Evolutionary conservation across 2,888 invertebrate species (phyloP).

Genomic region (Gari tellinella): DNA sequence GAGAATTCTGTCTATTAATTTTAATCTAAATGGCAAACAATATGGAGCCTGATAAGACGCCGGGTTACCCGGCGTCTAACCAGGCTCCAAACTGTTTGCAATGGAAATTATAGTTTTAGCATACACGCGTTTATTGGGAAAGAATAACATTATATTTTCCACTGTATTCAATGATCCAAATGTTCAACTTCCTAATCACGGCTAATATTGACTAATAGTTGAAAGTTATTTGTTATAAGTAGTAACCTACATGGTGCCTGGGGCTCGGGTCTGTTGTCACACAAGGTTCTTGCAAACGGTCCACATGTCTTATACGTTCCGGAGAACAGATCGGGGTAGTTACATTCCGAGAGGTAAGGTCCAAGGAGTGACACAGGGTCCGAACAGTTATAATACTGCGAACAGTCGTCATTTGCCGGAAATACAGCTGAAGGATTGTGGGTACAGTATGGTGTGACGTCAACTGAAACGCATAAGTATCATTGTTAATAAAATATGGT

Average conservation of each 20-base stretch:
- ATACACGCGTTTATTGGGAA: too few species aligned
- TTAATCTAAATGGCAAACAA: too few species aligned
- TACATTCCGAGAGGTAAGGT: constrained; percentile 48
- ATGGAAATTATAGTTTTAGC: too few species aligned
- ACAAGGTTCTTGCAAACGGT: constrained; percentile 43
- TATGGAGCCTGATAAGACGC: too few species aligned
- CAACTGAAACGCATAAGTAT: too few species aligned
- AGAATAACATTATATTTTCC: too few species aligned
- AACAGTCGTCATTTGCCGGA: constrained; percentile 58
- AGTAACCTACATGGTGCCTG: constrained; percentile 66
- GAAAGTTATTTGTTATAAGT: not conserved
- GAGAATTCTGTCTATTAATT: too few species aligned
- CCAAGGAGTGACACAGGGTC: constrained; percentile 10
- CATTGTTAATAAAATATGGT: too few species aligned
- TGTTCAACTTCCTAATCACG: too few species aligned
- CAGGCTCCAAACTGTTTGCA: too few species aligned
- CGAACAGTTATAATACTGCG: constrained; percentile 64
- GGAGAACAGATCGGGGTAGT: constrained; percentile 64
- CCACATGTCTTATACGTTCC: constrained; percentile 37
- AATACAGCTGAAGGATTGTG: constrained; percentile 48
- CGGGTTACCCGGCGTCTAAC: too few species aligned
- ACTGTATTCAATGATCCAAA: too few species aligned
- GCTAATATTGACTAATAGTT: not conserved
- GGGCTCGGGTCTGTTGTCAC: constrained; percentile 59
- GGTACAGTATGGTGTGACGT: constrained; percentile 54